phyloP scores from a whole-genome alignment of 2,797 vertebrate genomes.

The Lithobates sylvaticus region DNA sequence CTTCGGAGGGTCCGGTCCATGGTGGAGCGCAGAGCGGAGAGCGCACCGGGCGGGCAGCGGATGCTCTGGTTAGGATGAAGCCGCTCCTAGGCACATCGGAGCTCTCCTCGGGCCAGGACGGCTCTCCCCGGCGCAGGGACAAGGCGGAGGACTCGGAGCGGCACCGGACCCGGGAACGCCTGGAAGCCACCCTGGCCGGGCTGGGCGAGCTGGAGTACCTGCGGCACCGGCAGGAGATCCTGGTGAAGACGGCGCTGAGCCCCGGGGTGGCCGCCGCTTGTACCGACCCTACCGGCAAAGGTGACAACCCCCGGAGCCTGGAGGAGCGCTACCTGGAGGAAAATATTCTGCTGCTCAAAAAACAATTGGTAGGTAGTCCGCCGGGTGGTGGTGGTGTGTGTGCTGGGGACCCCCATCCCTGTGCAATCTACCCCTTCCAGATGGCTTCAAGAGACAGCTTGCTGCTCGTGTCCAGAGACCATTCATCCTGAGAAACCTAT shows the following conservation, averaged over 20 bases:
- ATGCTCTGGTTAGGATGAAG: conserved; percentile 65
- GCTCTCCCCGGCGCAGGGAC: conserved; percentile 66
- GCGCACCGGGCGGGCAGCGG: conserved; percentile 5
- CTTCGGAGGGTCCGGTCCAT: not conserved
- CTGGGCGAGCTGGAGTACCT: conserved; percentile 89
- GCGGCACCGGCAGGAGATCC: conserved; percentile 84
- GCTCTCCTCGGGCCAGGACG: conserved; percentile 31
- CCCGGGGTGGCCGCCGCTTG: not conserved
- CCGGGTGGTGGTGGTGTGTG: not conserved
- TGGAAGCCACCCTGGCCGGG: conserved; percentile 86
- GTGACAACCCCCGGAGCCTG: conserved; percentile 74
- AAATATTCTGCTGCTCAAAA: conserved; percentile 87
- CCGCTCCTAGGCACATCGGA: conserved; percentile 43
- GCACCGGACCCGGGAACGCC: conserved; percentile 82
- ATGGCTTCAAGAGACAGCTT: not conserved
- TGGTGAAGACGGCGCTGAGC: conserved; percentile 81
- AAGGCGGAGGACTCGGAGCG: conserved; percentile 77
- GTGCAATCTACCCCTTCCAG: not conserved
- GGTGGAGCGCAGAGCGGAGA: not conserved
- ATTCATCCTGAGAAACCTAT: too few species aligned
- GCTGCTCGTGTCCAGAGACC: not conserved
- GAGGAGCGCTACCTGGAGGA: conserved; percentile 90
- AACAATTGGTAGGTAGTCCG: conserved; percentile 85
- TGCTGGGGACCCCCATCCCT: too few species aligned
- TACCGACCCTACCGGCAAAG: conserved; percentile 16